Evolutionary conservation across 2,113 vertebrate genomes (phyloP).

Genomic region (Rana temporaria): DNA sequence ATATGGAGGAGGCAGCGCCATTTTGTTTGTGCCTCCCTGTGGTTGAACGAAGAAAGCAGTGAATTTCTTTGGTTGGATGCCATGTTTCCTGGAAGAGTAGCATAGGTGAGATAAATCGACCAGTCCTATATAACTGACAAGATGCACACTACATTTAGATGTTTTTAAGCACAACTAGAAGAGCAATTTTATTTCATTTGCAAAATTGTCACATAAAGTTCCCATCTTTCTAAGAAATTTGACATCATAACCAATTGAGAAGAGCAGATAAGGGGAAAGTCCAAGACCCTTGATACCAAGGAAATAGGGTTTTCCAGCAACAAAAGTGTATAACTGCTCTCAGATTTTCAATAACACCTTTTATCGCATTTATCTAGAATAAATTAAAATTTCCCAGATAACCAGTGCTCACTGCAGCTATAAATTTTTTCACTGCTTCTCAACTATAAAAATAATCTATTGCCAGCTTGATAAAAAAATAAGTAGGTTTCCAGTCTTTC

Average conservation of each 20-base stretch:
- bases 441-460: background rate
- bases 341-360: constrained; percentile 14
- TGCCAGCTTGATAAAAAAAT: constrained; percentile 24
- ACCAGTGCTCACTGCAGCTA: background rate
- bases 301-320: background rate
- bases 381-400: constrained; percentile 25
- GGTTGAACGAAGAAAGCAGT: no score
- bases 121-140: no score
- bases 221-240: background rate
- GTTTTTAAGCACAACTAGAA: no score
- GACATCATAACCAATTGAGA: background rate
- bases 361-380: constrained; percentile 25
- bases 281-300: background rate
- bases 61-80: no score
- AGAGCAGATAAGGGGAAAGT: background rate
- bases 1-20: no score
- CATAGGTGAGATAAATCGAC: no score
- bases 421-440: constrained; percentile 9
- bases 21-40: no score
- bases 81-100: no score
- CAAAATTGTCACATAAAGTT: background rate
- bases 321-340: background rate
- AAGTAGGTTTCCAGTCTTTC: constrained; percentile 21
- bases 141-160: no score
- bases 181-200: background rate